Base-by-base conservation (phyloP, 2,888 invertebrate genomes). In the Chirona hameri region DNA sequence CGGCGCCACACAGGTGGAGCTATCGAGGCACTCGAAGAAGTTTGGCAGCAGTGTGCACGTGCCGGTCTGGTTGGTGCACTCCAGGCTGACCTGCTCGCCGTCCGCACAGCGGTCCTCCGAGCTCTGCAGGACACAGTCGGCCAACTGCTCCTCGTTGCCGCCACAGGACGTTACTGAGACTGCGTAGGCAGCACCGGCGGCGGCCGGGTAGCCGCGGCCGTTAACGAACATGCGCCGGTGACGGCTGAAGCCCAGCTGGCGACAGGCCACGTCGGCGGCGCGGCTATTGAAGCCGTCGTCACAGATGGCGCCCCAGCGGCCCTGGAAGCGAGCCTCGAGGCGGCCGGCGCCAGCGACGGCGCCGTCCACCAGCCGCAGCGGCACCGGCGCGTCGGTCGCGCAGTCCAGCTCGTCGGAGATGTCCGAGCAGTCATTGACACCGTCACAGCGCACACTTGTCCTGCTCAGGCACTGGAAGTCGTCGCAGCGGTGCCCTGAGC, bases 271-370 rank as follows among this genome's bases (percentile, higher is more conserved):
- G 27, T 14, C 24, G 46, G 48, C 79, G 24, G 21, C 48, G n/a
- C 15, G 14, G 48, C 12, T 10, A 9, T 48, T 14, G 79, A 79
- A 48, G 12, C 2, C 7, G 79, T 79, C 79, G 79, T 79, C 48
- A n/a, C 79, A 79, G n/a, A 79, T 48, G 79, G 48, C 48, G 27
- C 79, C 79, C 79, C 79, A 79, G 48, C 79, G 79, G n/a, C 79
- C 79, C 1, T 12, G 46, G 7, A n/a, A 5, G 12, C n/a, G 79
- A 4, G 79, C 79, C 79, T 79, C 79, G 9, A 79, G 79, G 10
- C 79, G 46, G 0, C 79, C 79, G 14, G 48, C 1, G 52, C 48
- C 48, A 9, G 79, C 48, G 12, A 2, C 27, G n/a, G 2, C 48
- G 10, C 79, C 79, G 79, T 79, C 79, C 10, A n/a, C 52, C 79